Conservation (phyloP, 2,888 invertebrate species). For the Augochlorella aurata region DNA sequence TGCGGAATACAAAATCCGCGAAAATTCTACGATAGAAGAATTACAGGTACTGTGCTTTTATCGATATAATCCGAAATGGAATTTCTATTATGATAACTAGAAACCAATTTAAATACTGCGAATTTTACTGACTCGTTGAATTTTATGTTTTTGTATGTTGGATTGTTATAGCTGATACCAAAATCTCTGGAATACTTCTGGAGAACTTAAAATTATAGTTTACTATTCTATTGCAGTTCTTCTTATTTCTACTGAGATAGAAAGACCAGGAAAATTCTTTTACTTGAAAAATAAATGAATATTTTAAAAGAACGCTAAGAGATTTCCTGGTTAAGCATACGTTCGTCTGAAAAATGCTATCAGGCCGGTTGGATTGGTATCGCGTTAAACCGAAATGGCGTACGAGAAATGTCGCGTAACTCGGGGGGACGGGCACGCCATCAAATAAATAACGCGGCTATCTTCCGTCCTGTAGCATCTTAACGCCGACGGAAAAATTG, state of each 20-base stretch:
- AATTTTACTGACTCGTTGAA: no score
- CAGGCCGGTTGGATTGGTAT: not conserved
- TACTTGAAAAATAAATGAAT: not conserved
- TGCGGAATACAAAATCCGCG: not conserved
- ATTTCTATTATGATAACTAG: not conserved
- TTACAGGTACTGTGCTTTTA: not conserved
- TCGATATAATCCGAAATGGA: not conserved
- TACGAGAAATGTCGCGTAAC: not conserved
- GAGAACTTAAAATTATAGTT: no score
- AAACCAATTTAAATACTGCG: not conserved
- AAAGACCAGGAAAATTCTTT: no score
- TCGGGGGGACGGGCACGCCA: not conserved
- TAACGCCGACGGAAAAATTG: slow-evolving; percentile 10
- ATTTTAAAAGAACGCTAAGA: not conserved
- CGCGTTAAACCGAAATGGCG: not conserved
- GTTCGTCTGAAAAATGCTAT: not conserved
- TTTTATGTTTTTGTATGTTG: no score
- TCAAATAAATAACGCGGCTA: not conserved
- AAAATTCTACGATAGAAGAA: not conserved
- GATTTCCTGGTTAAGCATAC: not conserved
- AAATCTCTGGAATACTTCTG: no score
- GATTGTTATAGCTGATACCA: no score
- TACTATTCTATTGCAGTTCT: no score
- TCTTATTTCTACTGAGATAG: no score
- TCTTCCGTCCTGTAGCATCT: not conserved